A percentile compares a stretch with the other conserved stretches of the same genome.
Evolutionary conservation across 2,113 vertebrate species (phyloP).

Genomic region (Plecturocebus donacophilus): DNA sequence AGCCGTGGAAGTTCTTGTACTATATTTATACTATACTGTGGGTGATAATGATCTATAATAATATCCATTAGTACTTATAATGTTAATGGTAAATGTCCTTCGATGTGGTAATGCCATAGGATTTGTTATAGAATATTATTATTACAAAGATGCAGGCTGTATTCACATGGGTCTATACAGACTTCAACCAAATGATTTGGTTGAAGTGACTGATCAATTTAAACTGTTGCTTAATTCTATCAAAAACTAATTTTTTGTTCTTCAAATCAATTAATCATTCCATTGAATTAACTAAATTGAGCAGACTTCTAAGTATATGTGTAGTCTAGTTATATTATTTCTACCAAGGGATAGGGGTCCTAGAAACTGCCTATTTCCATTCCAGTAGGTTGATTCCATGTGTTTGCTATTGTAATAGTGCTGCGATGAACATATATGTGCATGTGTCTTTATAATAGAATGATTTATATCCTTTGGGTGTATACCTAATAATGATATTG

Average conservation of each 20-base stretch:
- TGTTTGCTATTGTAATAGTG: too few relatives aligned
- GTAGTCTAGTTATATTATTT: neutral
- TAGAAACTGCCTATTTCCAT: neutral
- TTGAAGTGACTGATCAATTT: neutral
- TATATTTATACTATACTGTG: neutral
- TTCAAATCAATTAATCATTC: constrained; percentile 31
- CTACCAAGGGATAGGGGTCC: neutral
- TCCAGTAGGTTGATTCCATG: neutral
- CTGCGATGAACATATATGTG: too few relatives aligned
- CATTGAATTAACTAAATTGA: constrained; percentile 11
- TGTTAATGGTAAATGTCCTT: neutral
- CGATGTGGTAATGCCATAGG: neutral
- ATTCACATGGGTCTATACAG: neutral
- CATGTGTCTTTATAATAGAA: too few relatives aligned
- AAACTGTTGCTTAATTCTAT: neutral
- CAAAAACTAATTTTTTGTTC: constrained; percentile 30
- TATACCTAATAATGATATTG: too few relatives aligned
- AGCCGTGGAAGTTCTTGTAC: neutral
- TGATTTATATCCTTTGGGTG: too few relatives aligned
- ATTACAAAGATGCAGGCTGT: neutral
- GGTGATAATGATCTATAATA: neutral
- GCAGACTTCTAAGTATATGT: neutral
- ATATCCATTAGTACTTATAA: neutral
- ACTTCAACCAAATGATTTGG: neutral
- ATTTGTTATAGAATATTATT: neutral